Evolutionary conservation across 2,797 vertebrate genomes (phyloP).

Genomic region (Manis crassicaudata): DNA sequence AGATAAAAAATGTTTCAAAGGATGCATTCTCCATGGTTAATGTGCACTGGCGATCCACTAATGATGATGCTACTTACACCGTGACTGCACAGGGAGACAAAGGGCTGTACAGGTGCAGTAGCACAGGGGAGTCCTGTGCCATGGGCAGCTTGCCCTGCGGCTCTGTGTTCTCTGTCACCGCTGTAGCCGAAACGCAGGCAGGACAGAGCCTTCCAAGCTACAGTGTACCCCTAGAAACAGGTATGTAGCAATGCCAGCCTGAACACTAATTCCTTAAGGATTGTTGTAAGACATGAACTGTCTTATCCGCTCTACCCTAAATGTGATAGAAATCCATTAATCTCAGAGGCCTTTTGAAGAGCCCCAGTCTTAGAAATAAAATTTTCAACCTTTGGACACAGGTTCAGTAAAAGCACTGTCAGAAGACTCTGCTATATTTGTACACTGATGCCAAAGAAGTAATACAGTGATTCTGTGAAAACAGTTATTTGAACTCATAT

Average conservation of each 20-base stretch:
- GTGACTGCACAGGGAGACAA: slow-evolving; percentile 85
- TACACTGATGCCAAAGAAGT: neutral
- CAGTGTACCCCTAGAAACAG: slow-evolving; percentile 90
- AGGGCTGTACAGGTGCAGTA: slow-evolving; percentile 85
- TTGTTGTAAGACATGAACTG: neutral
- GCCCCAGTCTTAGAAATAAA: neutral
- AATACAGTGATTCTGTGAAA: neutral
- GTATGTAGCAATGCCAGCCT: slow-evolving; percentile 78
- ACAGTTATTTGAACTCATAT: neutral
- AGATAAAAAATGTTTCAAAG: slow-evolving; percentile 85
- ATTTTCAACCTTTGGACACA: neutral
- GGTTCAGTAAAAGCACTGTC: neutral
- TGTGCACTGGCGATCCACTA: slow-evolving; percentile 89
- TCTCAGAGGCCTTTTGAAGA: neutral
- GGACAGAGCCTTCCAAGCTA: slow-evolving; percentile 94
- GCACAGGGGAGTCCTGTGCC: slow-evolving; percentile 82
- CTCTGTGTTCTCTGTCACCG: slow-evolving; percentile 89
- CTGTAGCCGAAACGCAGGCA: slow-evolving; percentile 84
- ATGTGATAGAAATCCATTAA: neutral
- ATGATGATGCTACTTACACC: slow-evolving; percentile 86
- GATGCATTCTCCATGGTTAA: slow-evolving; percentile 82
- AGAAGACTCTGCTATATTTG: neutral
- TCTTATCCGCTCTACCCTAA: neutral
- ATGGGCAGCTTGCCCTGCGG: slow-evolving; percentile 90
- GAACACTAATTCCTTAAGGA: neutral